These are phyloP conservation scores for Orbicella faveolata DNA, from an alignment of 64 coral and sea anemone species.

Conservation along the genomic window DNA sequence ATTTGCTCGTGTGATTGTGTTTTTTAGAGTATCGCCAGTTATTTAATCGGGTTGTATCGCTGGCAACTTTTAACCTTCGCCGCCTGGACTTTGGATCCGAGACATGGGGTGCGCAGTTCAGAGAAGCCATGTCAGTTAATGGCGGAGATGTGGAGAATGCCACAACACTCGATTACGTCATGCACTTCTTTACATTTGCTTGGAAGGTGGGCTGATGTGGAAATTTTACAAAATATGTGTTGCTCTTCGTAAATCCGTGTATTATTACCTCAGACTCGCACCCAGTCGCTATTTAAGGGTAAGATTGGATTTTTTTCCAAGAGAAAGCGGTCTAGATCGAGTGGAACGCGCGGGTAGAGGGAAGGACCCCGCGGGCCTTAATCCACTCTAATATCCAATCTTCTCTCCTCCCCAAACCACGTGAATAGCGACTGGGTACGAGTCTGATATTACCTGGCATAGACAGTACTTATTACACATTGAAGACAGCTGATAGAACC, in stretches of 20 bases:
- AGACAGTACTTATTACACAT: no score
- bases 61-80: slow-evolving; percentile 89
- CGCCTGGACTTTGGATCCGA: slow-evolving; percentile 89
- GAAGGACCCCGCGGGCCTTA: no score
- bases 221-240: no score
- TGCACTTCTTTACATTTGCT: slow-evolving; percentile 98
- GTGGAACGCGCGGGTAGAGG: no score
- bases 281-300: not conserved
- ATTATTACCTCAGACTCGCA: not conserved
- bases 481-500: no score
- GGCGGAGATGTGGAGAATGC: slow-evolving; percentile 87
- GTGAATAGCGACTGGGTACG: no score
- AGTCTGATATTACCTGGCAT: no score
- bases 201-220: slow-evolving; percentile 74
- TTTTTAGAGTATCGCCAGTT: slow-evolving; percentile 71
- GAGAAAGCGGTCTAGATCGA: no score
- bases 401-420: no score
- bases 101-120: slow-evolving; percentile 86
- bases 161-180: slow-evolving; percentile 86
- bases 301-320: no score
- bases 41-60: slow-evolving; percentile 82
- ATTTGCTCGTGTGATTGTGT: slow-evolving; percentile 4
- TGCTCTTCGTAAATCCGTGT: no score
- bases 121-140: slow-evolving; percentile 93
- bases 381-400: no score